Base-by-base conservation (phyloP, 2,888 invertebrate species). In the Euplagia quadripunctaria region DNA sequence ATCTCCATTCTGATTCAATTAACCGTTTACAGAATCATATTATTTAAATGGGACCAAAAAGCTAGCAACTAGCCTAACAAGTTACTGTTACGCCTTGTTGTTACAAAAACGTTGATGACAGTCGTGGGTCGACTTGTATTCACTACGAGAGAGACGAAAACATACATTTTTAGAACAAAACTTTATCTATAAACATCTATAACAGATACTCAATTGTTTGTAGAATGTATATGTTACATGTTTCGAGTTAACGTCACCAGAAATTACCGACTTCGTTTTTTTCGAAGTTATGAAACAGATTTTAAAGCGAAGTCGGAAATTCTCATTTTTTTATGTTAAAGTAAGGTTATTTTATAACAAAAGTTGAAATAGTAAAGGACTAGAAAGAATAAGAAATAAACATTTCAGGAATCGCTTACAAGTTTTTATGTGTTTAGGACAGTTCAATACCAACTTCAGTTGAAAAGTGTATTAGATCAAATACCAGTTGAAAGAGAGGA, bases 1-100 rank as follows among this genome's bases (percentile, higher is more conserved):
- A 87, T 88, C 84, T 89, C 81, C 82, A 71, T 83, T 82, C 79
- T 79, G 83, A 82, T 87, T 86, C 82, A 82, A 79, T 70, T 81
- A 86, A 88, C 84, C 80, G 64, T 81, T 77, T 80, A 71, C 70
- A 77, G 74, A 70, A 82, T 64, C 67, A 68, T 70, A 73, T 76
- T 73, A 20, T 69, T 75, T 71, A 68, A 73, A 77, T 73, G 64
- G 64, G 69, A 80, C 84, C 80, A 69, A 74, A 77, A 73, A 74
- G 64, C 70, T 71, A 71, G 73, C 72, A 71, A 71, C 64, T 72
- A 75, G 58, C 49, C 72, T 73, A 80, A 78, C 73, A 72, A 46
- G 64, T 70, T 83, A 64, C 69, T 80, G 68, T 73, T 68, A 76
- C 67, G 72, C 68, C 70, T 72, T 71, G 75, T 78, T 77, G 83